Evolutionary conservation across 2,113 vertebrate species (phyloP).

Genomic region (Apteryx owenii): DNA sequence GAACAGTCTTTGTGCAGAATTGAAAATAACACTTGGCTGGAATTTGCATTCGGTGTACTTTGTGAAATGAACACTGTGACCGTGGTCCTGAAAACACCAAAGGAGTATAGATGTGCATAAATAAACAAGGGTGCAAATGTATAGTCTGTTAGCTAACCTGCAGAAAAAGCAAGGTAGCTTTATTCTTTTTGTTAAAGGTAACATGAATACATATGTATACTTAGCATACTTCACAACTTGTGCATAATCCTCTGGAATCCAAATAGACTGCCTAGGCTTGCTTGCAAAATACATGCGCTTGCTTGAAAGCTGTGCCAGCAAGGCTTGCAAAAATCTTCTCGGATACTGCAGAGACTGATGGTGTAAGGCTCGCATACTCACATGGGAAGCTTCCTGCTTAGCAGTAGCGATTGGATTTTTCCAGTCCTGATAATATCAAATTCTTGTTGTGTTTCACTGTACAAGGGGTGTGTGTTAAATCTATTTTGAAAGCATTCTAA

Average conservation of each 20-base stretch:
- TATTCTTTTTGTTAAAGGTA: not conserved
- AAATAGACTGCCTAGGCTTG: not conserved
- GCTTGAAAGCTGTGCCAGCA: not conserved
- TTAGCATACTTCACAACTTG: not conserved
- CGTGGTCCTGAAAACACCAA: not conserved
- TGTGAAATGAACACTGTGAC: not conserved
- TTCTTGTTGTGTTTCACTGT: constrained; percentile 59
- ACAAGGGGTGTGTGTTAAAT: constrained; percentile 40
- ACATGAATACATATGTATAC: fast-evolving
- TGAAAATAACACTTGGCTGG: not conserved
- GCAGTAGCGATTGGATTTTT: constrained; percentile 25
- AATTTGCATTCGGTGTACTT: fast-evolving
- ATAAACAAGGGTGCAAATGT: not conserved
- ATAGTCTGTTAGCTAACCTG: not conserved
- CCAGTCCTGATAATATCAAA: constrained; percentile 63
- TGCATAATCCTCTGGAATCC: not conserved
- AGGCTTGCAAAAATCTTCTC: not conserved
- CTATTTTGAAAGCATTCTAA: constrained; percentile 70
- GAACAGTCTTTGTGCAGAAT: not conserved
- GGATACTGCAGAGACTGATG: not conserved
- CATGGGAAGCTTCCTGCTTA: not conserved
- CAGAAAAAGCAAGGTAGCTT: not conserved
- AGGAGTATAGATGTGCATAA: not conserved
- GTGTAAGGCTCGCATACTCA: not conserved
- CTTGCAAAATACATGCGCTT: not conserved